Conservation (phyloP, 1,140 invertebrate genomes). For the Bombus balteatus region DNA sequence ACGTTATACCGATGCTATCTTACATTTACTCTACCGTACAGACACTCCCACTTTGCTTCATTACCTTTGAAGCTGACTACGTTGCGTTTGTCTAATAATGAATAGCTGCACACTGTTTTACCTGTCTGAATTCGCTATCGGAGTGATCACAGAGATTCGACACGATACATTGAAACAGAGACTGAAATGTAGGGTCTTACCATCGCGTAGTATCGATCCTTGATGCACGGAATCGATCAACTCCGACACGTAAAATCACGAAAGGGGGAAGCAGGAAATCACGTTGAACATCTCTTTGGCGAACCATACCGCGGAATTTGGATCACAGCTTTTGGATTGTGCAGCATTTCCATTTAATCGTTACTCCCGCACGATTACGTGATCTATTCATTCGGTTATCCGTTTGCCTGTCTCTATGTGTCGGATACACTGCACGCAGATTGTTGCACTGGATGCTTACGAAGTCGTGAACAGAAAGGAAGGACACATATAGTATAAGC, state of each 20-base stretch:
- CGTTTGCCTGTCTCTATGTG: conserved; percentile 17
- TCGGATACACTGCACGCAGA: conserved; percentile 1
- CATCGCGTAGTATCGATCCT: not conserved
- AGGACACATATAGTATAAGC: not conserved
- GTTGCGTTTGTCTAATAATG: not conserved
- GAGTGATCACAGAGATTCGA: not conserved
- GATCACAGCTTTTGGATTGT: conserved; percentile 20
- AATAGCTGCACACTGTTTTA: not conserved
- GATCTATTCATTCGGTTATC: conserved; percentile 39
- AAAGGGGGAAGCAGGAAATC: not conserved
- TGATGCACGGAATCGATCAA: not conserved
- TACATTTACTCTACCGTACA: not conserved
- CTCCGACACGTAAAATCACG: not conserved
- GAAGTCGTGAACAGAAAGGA: not conserved
- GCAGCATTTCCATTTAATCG: conserved; percentile 43
- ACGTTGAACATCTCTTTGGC: not conserved
- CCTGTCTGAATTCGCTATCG: not conserved
- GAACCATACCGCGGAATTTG: not conserved
- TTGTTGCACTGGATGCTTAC: too few species aligned
- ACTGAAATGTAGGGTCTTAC: not conserved
- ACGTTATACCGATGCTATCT: not conserved
- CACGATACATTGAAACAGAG: not conserved
- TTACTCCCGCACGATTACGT: conserved; percentile 28
- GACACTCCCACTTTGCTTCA: not conserved
- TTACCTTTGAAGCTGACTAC: not conserved